Base-by-base conservation (phyloP, 2,888 invertebrate genomes). In the Habroteleia sp. region DNA sequence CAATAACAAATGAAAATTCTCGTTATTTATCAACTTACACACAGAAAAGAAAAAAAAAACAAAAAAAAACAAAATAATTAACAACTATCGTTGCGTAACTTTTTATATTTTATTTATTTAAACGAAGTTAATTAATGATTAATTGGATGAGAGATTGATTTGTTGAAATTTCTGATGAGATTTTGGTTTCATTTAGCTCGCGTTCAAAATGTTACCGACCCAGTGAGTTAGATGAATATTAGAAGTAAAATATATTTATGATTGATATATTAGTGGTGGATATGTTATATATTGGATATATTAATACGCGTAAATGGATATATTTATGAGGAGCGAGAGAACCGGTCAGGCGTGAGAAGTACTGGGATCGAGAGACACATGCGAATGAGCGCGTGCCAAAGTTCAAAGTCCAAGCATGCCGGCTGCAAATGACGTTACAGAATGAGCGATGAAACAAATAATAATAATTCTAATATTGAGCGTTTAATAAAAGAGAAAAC, bases 321-420 rank as follows among this genome's bases (percentile, higher is more conserved):
- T 72, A 72, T 65, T 65, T 73, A 58, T 65, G 52, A 52, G 3
- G 13, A 39, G 17, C 4, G n/a, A n/a, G 10, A 42, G 48, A 17
- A 58, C 10, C 23, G 23, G 46, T 33, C 13, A 3, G 10, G 16
- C 7, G 10, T 25, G 5, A 35, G 10, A 33, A 29, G 33, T 52
- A 44, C 48, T 60, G 58, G 50, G 50, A 31, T 58, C 50, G 58
- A 58, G 20, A 41, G 3, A 3, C 25, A 37, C 41, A 52, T 54
- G 62, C 54, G 63, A 44, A 46, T 17, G 31, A 54, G 54, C 62
- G 78, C 78, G 82, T 82, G 80, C 80, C 80, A 82, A 80, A 72
- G 74, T 79, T 77, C 63, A 76, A 78, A 69, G 74, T 77, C 76
- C 73, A 78, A 80, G 74, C 71, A 76, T 74, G 65, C 63, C 52